Evolutionary conservation across 1,140 invertebrate species (phyloP), one percentile per base, ranked within the genome.

Genomic region (Paramacrobiotus metropolitanus): DNA sequence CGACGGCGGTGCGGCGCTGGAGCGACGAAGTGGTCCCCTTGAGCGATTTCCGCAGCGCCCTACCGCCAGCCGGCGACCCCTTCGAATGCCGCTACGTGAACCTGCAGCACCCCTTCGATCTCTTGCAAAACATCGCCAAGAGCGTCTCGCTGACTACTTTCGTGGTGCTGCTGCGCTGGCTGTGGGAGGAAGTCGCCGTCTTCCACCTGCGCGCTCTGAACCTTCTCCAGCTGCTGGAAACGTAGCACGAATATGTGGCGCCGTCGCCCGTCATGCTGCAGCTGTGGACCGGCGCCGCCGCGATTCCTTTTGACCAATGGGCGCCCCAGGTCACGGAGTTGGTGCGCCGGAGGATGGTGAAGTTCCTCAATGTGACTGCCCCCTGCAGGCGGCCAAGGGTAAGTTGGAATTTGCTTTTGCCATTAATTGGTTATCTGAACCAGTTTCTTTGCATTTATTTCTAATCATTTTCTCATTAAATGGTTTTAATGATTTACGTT

Each of bases 1-100:
- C 74, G 1, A 74, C 80, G 44, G 83, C 81, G 0, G 77, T 90
- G 60, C 87, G 83, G 0, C 70, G 89, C 3, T 80, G 79, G 55
- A 78, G 79, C 65, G 84, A 80, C 0, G 70, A 66, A 55, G 48
- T 55, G 15, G 4, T 55, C 4, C 48, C 48, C 48, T 15, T 55
- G 15, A 4, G 28, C 4, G 15, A 15, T 28, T 55, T 55, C 48
- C 15, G 4, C 15, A 28, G 15, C n/a, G n/a, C n/a, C n/a, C n/a
- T n/a, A n/a, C n/a, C n/a, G n/a, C 4, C 48, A 15, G 15, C 15
- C 15, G 15, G 48, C 15, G 15, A 24, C n/a, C n/a, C 15, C 9
- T 55, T 55, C 48, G 15, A 24, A 24, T 20, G 15, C 28, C 48
- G 48, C 9, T 55, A 55, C 48, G 48, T 55, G 15, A 55, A 55